Evolutionary conservation across 2,888 invertebrate genomes (phyloP), one percentile per base, ranked within the genome.

Genomic region (Calephelis perditalis): DNA sequence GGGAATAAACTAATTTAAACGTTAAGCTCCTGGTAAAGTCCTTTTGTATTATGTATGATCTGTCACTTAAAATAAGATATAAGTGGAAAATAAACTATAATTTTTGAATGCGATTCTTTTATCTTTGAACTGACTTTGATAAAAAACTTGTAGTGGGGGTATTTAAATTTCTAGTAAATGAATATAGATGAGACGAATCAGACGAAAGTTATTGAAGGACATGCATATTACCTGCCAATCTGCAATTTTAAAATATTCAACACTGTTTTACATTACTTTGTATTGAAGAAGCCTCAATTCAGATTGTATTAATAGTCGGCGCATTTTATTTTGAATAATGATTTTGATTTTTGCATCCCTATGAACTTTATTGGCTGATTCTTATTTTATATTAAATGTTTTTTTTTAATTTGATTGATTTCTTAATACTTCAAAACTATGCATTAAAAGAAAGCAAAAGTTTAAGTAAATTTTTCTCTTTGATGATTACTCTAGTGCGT

Each of bases 1-100:
- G 87, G 88, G 89, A 82, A 84, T 86, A 88, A 88, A 90, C 90
- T 89, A 89, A 90, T 89, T 89, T 89, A 86, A 86, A 84, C 86
- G 89, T 78, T 89, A 87, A 90, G 89, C 89, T 84, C 79, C 78
- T 79, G 79, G 81, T 82, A 82, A 82, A 82, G 81, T 84, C 82
- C 79, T 81, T 83, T 82, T 84, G 82, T 84, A 85, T 84, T 85
- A 84, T 84, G 81, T 82, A 81, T 81, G 79, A 81, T 79, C 77
- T 78, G 66, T 75, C 76, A 83, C 81, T 80, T 86, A 86, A 82
- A 86, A 84, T 81, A 78, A 81, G 81, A 82, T 83, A 56, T 59
- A 55, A 63, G 62, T 62, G 57, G 43, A 61, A 43, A 45, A 62
- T 45, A 63, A 37, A 60, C 36, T 57, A 44, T 37, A 5, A 40